Base-by-base conservation (phyloP, 2,113 vertebrate species). In the Cinclus mexicanus region DNA sequence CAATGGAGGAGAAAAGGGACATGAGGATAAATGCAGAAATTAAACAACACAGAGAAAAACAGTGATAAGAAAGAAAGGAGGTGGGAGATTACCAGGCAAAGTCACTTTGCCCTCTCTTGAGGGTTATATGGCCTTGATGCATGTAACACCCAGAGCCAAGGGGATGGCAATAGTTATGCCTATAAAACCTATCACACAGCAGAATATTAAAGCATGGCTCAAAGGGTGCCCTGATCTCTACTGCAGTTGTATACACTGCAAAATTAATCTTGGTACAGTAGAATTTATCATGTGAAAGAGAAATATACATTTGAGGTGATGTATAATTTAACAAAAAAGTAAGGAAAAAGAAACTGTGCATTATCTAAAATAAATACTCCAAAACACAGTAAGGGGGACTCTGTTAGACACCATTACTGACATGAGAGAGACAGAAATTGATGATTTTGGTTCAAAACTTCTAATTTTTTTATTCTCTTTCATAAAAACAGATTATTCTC, bases 281-380 rank as follows among this genome's bases (percentile, higher is more conserved):
- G 94, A 96, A 97, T 98, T 97, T 95, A 96, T 98, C 97, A 97
- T 78, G 95, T 97, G 97, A 97, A 97, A 97, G 97, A 90, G 89
- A 77, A 95, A 97, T 95, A 97, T 72, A 91, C 95, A 97, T 98
- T 97, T 96, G 95, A 95, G 83, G 96, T 96, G 92, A 98, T 97
- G 96, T 95, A 97, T 97, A 97, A 98, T 97, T 98, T 96, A 95
- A 95, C 37, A 22, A 87, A 96, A 95, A 96, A 95, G 46, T 69
- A 94, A 71, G 57, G 91, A 96, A 97, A 98, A 98, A 91, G 80
- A 90, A 97, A 98, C 77, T 14, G 83, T 97, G 97, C 94, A 91
- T 97, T 97, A 97, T 97, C 96, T 97, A 97, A 98, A 97, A 97
- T 97, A 97, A 98, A 98, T 96, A 96, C 96, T 96, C 89, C 24